Conservation (phyloP, 2,888 invertebrate species). For the Julus scandinavius region DNA sequence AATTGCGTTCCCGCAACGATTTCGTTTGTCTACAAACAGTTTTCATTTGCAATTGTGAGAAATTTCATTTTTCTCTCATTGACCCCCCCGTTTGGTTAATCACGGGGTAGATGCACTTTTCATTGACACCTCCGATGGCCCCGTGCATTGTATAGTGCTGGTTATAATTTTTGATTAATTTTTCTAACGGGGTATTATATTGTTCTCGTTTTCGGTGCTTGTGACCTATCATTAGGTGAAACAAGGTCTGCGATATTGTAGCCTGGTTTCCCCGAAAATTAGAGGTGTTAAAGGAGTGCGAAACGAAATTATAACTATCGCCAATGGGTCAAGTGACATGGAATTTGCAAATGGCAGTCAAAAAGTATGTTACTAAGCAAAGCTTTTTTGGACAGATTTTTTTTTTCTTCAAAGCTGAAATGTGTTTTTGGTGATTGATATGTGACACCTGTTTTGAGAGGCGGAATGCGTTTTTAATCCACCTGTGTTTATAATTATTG, state of each 20-base stretch:
- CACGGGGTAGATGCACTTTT: conserved; percentile 20
- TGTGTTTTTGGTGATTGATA: background rate
- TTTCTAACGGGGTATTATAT: background rate
- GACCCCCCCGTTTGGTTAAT: conserved; percentile 7
- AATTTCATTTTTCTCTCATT: conserved; percentile 20
- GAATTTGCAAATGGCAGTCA: background rate
- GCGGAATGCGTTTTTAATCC: too few species aligned
- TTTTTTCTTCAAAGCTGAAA: background rate
- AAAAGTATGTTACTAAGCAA: background rate
- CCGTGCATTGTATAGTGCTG: background rate
- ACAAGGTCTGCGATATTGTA: conserved; percentile 34
- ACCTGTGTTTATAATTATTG: too few species aligned
- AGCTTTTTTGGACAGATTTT: background rate
- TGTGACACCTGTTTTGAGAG: too few species aligned
- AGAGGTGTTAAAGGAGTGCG: conserved; percentile 4
- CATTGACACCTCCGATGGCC: conserved; percentile 27
- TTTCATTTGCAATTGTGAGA: conserved; percentile 5
- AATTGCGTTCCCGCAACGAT: conserved; percentile 14
- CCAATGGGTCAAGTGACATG: conserved; percentile 1
- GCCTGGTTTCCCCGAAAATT: background rate
- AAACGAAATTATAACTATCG: background rate
- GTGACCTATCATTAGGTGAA: conserved; percentile 1
- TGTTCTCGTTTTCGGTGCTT: conserved; percentile 5
- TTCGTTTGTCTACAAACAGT: conserved; percentile 6
- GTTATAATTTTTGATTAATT: conserved; percentile 8